These are phyloP conservation scores for Anarsia innoxiella DNA, from an alignment of 2,888 invertebrate species.

Conservation along the genomic window DNA sequence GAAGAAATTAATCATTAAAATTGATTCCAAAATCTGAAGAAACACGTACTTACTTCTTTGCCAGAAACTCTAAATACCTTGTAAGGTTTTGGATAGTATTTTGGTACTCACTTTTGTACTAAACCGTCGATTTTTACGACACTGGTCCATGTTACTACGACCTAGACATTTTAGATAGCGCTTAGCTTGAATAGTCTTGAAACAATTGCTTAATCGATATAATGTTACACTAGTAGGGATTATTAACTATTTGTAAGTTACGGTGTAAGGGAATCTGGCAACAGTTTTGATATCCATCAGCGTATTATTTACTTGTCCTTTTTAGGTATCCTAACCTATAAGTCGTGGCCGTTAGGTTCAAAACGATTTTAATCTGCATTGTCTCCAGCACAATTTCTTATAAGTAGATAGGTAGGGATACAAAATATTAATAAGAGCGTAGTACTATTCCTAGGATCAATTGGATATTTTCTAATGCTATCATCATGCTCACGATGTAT, in stretches of 20 bases:
- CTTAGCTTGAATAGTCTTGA: constrained; percentile 57
- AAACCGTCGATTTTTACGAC: constrained; percentile 51
- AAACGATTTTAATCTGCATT: too few species aligned
- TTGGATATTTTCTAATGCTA: too few species aligned
- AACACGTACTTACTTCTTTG: too few species aligned
- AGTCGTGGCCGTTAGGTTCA: too few species aligned
- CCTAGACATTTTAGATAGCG: constrained; percentile 44
- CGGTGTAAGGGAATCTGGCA: constrained; percentile 38
- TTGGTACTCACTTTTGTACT: constrained; percentile 70
- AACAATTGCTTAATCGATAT: constrained; percentile 45
- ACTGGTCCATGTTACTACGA: constrained; percentile 60
- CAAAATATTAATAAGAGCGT: constrained; percentile 43
- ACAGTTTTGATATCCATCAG: constrained; percentile 42
- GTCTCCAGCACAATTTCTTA: constrained; percentile 65
- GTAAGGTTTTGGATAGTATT: constrained; percentile 54
- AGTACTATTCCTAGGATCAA: background rate
- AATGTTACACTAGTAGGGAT: constrained; percentile 28
- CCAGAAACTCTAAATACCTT: too few species aligned
- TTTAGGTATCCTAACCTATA: too few species aligned
- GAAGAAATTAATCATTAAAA: too few species aligned
- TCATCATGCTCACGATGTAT: too few species aligned
- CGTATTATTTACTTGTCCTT: too few species aligned
- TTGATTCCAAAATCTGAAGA: too few species aligned
- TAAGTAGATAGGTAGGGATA: constrained; percentile 61
- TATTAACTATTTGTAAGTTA: constrained; percentile 54